These are phyloP conservation scores for Eupithecia subumbrata DNA, from an alignment of 2,888 invertebrate species.

Conservation along the genomic window DNA sequence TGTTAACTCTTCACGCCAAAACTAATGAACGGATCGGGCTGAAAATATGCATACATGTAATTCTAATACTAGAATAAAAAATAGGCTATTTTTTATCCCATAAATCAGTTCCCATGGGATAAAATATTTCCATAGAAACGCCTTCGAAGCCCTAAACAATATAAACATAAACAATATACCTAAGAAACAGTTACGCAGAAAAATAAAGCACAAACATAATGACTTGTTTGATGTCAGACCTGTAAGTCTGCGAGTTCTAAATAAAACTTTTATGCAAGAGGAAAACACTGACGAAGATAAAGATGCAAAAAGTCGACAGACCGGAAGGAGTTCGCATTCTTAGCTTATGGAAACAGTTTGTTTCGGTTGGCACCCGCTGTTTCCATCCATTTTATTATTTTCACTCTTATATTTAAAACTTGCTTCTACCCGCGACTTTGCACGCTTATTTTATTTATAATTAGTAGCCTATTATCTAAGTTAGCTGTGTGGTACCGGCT, in stretches of 20 bases:
- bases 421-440: no score
- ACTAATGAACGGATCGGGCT: no score
- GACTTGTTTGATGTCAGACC: slow-evolving; percentile 21
- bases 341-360: slow-evolving; percentile 31
- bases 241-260: slow-evolving; percentile 21
- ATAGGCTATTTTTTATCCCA: no score
- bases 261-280: slow-evolving; percentile 30
- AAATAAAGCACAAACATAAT: slow-evolving; percentile 9
- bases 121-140: no score
- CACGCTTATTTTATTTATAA: no score
- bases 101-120: no score
- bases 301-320: slow-evolving; percentile 43
- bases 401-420: neutral
- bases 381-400: neutral
- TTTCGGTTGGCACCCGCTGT: slow-evolving; percentile 29
- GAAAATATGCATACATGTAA: no score
- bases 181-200: neutral
- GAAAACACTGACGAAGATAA: slow-evolving; percentile 36
- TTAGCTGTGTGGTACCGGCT: no score
- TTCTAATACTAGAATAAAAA: no score
- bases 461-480: no score
- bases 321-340: slow-evolving; percentile 55
- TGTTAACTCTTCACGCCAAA: no score
- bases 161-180: neutral
- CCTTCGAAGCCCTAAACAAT: no score